These are phyloP conservation scores for Synergus japonicus DNA, from an alignment of 2,888 invertebrate genomes.

Conservation along the genomic window DNA sequence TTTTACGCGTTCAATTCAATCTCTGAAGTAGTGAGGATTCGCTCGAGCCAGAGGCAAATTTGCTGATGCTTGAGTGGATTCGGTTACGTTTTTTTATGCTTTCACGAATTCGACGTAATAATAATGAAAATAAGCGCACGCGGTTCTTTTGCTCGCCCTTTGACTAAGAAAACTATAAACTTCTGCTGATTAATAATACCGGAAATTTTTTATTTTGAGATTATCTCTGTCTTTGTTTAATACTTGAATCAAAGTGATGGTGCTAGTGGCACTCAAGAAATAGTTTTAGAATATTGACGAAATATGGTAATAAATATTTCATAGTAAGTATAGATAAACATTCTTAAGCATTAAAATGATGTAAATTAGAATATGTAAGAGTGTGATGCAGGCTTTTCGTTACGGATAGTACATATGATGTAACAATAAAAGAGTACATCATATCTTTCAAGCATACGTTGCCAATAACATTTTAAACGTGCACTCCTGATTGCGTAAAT, in stretches of 20 bases:
- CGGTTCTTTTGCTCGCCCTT: conserved; percentile 2
- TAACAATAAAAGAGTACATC: neutral
- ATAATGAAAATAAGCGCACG: conserved; percentile 24
- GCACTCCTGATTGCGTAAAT: conserved; percentile 23
- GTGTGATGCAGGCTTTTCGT: neutral
- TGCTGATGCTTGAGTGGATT: conserved; percentile 49
- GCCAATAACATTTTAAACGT: neutral
- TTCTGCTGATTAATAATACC: neutral
- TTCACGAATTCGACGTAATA: conserved; percentile 50
- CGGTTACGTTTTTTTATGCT: conserved; percentile 50
- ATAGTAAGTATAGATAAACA: neutral
- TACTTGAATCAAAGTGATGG: neutral
- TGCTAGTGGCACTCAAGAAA: neutral
- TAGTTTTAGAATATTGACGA: neutral
- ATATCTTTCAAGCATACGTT: conserved; percentile 9
- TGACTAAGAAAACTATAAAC: neutral
- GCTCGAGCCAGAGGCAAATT: conserved; percentile 20
- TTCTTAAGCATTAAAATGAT: neutral
- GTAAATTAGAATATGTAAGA: neutral
- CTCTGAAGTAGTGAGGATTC: neutral
- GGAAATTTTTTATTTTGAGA: neutral
- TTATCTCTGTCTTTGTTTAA: neutral
- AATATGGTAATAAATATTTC: neutral
- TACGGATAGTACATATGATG: neutral
- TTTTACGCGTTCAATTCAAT: neutral